Evolutionary conservation across 2,888 invertebrate species (phyloP), one percentile per base, ranked within the genome.

Genomic region (Macrophya annulata): DNA sequence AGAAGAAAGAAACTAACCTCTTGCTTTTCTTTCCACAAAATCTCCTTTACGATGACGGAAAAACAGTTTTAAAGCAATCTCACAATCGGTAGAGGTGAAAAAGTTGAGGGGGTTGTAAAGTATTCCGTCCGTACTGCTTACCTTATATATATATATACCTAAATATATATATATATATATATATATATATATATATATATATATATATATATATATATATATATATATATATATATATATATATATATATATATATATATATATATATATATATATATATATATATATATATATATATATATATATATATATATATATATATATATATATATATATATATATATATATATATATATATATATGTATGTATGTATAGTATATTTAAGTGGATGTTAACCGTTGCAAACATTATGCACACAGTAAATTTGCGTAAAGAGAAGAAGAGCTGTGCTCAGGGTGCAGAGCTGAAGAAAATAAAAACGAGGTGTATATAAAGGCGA

Each of bases 331-430:
- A n/a, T 17, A 55, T n/a, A 55, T n/a, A 55, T 4, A 4, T 12
- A n/a, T 17, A n/a, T 3, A 3, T 31, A 31, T 31, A 3, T 31
- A 31, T 55, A 55, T 17, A 55, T n/a, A 55, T n/a, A 55, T 4
- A 4, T 12, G 12, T 17, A n/a, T 3, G 31, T 31, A 31, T 31
- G 31, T 31, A 31, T 55, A 55, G 55, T 55, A 55, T 55, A 55
- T 55, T 68, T 68, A 68, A 74, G 72, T 74, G 72, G 72, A 43
- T 43, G 72, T 74, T 74, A 74, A 74, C 40, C 72, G 21, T 40
- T 40, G 21, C 40, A 40, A 40, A 43, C 43, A 43, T 43, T 25
- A 12, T 37, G 37, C 25, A 68, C 68, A 68, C 37, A 68, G 21
- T 12, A 21, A 40, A 40, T 43, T n/a, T 43, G 9, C 43, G n/a